Percentiles rank a stretch among this genome's conserved stretches.
These are phyloP conservation scores for Spermophilus dauricus DNA, from an alignment of 2,113 vertebrate genomes.

Conservation along the genomic window DNA sequence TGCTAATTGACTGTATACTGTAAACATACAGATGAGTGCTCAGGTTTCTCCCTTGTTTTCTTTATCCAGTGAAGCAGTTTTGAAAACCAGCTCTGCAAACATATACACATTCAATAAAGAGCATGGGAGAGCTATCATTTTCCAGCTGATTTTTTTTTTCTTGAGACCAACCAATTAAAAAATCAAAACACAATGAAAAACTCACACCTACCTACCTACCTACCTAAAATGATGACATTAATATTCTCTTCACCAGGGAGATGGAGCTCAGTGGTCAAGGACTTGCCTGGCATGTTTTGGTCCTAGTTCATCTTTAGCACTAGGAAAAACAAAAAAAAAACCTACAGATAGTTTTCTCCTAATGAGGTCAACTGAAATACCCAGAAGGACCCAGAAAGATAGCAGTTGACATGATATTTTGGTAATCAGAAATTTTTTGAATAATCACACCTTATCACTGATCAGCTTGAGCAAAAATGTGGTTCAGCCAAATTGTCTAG, in stretches of 20 bases:
- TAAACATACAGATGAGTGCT: conserved; percentile 23
- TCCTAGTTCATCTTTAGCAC: neutral
- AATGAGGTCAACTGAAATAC: neutral
- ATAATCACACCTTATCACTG: conserved; percentile 49
- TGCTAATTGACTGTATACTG: conserved; percentile 26
- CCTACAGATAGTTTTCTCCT: neutral
- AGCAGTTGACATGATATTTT: neutral
- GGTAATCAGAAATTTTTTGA: conserved; percentile 50
- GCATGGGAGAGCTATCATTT: neutral
- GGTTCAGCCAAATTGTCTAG: conserved; percentile 1
- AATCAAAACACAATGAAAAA: neutral
- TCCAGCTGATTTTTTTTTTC: neutral
- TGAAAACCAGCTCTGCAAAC: neutral
- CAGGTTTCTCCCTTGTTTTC: neutral
- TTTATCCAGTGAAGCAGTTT: neutral
- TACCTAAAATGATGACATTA: conserved; percentile 55
- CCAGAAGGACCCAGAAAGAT: neutral
- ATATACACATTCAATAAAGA: neutral
- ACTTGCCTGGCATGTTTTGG: neutral
- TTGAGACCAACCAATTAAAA: too few species aligned
- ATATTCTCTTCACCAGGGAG: neutral
- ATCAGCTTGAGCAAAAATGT: conserved; percentile 39
- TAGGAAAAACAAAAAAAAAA: neutral
- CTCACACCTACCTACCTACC: neutral
- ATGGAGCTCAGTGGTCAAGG: neutral